These are phyloP conservation scores for Odobenus rosmarus DNA, from an alignment of 2,113 vertebrate species.

Conservation along the genomic window DNA sequence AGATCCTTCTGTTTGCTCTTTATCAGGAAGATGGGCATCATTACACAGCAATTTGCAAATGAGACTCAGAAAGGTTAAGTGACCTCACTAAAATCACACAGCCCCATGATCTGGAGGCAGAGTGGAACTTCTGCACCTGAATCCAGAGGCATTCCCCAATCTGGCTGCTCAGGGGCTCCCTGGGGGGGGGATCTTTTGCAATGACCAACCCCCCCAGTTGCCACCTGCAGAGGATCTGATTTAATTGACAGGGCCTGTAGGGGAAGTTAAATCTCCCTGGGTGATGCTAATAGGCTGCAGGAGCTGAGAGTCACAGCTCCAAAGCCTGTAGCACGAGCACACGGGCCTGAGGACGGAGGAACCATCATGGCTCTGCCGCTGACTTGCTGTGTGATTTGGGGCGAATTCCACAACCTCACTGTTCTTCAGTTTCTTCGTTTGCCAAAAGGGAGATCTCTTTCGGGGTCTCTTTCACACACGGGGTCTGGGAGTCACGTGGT, in stretches of 20 bases:
- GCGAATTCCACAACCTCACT: background rate
- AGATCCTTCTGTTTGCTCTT: background rate
- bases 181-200: background rate
- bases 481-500: background rate
- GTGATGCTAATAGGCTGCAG: background rate
- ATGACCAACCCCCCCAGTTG: fast-evolving
- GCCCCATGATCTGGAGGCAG: background rate
- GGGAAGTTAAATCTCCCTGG: fast-evolving
- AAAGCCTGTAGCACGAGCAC: background rate
- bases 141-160: background rate
- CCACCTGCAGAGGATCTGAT: background rate
- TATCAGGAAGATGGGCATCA: background rate
- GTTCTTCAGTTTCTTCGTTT: background rate
- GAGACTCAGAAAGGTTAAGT: background rate
- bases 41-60: background rate
- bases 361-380: background rate
- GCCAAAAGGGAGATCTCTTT: background rate
- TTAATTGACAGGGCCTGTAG: background rate
- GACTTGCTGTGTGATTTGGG: background rate
- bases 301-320: too few relatives aligned
- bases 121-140: background rate
- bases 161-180: too few relatives aligned
- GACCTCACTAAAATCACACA: background rate
- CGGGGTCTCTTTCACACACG: fast-evolving
- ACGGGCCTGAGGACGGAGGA: background rate